Conservation (phyloP, 2,888 invertebrate genomes). For the Axea sp. region DNA sequence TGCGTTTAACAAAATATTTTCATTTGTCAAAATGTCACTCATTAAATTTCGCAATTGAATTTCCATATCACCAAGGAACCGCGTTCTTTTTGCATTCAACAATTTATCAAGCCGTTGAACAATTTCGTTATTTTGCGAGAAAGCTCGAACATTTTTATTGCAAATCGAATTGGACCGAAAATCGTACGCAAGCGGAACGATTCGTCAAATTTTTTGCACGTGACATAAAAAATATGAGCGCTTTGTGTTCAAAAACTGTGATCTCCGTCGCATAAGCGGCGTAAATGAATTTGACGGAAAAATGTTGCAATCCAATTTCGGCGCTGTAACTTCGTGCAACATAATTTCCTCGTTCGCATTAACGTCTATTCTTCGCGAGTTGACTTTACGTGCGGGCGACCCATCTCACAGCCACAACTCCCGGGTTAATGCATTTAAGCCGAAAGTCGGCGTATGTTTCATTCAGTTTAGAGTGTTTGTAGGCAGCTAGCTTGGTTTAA, state of each 20-base stretch:
- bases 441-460: constrained; percentile 48
- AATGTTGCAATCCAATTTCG: constrained; percentile 6
- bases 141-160: neutral
- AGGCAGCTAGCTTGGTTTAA: constrained; percentile 40
- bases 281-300: neutral
- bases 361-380: constrained; percentile 19
- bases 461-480: constrained; percentile 45
- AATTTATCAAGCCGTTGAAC: constrained; percentile 7
- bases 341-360: constrained; percentile 11
- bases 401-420: constrained; percentile 24
- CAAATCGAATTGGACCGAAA: constrained; percentile 4
- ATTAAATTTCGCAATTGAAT: too few species aligned
- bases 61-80: too few species aligned
- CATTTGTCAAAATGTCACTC: too few species aligned
- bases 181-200: neutral
- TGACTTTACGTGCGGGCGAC: constrained; percentile 16
- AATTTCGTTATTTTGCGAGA: neutral
- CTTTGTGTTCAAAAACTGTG: too few species aligned
- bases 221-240: neutral
- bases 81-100: too few species aligned
- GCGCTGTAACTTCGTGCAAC: neutral
- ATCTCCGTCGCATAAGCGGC: neutral
- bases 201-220: neutral
- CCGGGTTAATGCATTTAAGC: constrained; percentile 43
- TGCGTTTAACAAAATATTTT: too few species aligned